Percentiles rank a stretch among this genome's conserved stretches.
These are phyloP conservation scores for Macrotis lagotis DNA, from an alignment of 2,113 vertebrate genomes.

Conservation along the genomic window DNA sequence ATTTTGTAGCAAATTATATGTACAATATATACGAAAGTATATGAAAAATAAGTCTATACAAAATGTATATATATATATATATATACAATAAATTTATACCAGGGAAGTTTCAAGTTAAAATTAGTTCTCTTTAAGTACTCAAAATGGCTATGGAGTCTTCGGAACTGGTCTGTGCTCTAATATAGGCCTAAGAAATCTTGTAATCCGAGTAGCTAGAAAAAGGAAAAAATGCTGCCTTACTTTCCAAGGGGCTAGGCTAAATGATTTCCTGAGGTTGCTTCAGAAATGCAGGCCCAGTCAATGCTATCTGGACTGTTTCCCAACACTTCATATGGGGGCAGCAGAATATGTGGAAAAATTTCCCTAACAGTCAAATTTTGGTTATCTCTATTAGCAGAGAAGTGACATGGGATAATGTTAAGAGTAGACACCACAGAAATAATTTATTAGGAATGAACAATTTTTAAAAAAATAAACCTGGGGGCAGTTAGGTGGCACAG, in stretches of 20 bases:
- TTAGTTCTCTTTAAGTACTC: neutral
- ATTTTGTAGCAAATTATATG: neutral
- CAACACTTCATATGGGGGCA: too few species aligned
- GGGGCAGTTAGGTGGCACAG: too few species aligned
- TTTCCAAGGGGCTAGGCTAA: neutral
- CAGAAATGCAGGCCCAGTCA: neutral
- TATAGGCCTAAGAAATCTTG: neutral
- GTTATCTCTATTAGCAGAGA: neutral
- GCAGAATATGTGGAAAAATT: neutral
- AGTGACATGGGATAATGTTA: neutral
- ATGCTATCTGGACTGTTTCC: rapidly evolving
- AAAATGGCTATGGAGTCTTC: neutral
- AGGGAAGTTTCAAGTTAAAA: neutral
- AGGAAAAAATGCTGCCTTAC: neutral
- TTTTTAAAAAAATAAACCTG: too few species aligned
- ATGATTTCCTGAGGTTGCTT: neutral
- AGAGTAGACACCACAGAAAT: neutral
- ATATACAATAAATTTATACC: neutral
- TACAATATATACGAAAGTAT: neutral
- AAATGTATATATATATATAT: neutral
- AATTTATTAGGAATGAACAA: neutral
- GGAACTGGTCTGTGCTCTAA: neutral
- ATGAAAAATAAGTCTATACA: neutral
- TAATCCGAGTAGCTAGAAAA: neutral
- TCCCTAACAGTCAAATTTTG: neutral